Percentiles rank a stretch among this genome's conserved stretches.
Evolutionary conservation across 2,113 vertebrate species (phyloP).

Genomic region (Bucco capensis): DNA sequence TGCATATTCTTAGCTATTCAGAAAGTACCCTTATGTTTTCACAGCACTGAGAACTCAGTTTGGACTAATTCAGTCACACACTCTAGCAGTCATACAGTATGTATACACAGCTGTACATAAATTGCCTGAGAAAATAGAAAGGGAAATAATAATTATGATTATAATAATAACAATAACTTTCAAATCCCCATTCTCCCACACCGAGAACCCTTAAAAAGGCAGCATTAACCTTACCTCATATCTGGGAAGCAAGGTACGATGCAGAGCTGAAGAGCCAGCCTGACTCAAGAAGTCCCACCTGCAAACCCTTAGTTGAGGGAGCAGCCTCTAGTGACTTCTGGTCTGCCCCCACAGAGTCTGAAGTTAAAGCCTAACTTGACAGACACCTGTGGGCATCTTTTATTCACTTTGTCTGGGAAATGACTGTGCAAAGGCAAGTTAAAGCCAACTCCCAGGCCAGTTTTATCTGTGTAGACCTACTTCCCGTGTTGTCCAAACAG

Average conservation of each 20-base stretch:
- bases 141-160: neutral
- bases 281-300: neutral
- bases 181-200: neutral
- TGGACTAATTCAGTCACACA: neutral
- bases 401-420: neutral
- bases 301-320: neutral
- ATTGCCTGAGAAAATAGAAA: neutral
- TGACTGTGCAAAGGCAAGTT: neutral
- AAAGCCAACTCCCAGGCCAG: neutral
- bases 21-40: neutral
- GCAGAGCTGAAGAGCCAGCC: fast-evolving
- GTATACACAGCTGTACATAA: neutral
- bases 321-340: neutral
- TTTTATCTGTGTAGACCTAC: neutral
- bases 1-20: neutral
- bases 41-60: neutral
- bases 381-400: neutral
- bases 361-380: neutral
- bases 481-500: neutral
- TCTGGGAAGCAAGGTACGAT: neutral
- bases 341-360: neutral
- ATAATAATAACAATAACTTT: neutral
- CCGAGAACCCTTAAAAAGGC: neutral
- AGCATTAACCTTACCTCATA: neutral
- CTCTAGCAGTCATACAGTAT: neutral